Base-by-base conservation (phyloP, 2,113 vertebrate genomes). In the Pionites leucogaster region DNA sequence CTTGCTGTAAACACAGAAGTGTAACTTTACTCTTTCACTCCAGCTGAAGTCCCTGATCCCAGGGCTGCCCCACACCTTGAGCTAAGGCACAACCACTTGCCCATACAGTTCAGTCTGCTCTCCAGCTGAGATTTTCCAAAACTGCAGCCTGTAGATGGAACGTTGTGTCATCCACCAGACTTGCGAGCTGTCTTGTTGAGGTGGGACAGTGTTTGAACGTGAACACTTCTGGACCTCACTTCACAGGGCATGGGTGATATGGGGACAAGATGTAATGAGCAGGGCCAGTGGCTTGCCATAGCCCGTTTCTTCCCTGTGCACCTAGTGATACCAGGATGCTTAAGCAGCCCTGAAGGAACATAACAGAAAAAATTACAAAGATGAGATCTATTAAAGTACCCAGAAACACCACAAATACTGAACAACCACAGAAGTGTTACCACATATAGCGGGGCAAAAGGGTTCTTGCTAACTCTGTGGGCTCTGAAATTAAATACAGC, bases 371-470 rank as follows among this genome's bases (percentile, higher is more conserved):
- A 55, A 67, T 22, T 19, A 7, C 46, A 77, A 62, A 63, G 17
- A n/a, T 59, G 6, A 11, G 8, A 3, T 75, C n/a, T 49, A 10
- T 19, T 39, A 16, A 9, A 44, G 49, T 22, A 59, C 20, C 13
- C 57, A 50, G 35, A 78, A 35, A 50, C 10, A 4, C 24, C 8
- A 31, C n/a, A 10, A 20, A 41, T 35, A 35, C 35, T 27, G 31
- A 27, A 31, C 22, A 16, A 37, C 3, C 1, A 3, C 17, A 75
- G 50, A 87, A 67, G 41, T 41, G 31, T 31, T 55, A 69, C 31
- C 24, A 31, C 0, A 2, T 23, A 44, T 0, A 78, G 20, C 2
- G 24, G 1, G 2, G 16, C 46, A 65, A 55, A 76, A 64, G 11
- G 31, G 46, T 39, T 64, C 49, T 37, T 65, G 39, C 10, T 55